Conservation (phyloP, 2,888 invertebrate genomes). For the Pollenia labialis region DNA sequence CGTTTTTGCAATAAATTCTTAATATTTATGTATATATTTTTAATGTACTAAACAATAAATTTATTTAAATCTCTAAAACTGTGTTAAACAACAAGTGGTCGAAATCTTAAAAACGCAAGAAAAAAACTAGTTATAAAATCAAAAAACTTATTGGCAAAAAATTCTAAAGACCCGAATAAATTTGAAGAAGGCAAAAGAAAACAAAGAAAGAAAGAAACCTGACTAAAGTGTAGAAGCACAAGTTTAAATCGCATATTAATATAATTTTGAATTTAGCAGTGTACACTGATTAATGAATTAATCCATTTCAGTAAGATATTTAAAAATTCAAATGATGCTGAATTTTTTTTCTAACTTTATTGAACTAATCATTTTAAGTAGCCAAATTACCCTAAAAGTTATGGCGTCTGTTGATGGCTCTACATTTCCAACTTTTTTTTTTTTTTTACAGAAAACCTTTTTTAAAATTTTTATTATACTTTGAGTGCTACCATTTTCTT, state of each 20-base stretch:
- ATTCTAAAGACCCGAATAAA: background rate
- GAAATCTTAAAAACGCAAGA: conserved; percentile 19
- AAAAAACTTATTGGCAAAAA: conserved; percentile 7
- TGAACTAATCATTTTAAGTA: background rate
- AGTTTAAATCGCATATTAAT: background rate
- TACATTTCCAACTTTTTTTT: conserved; percentile 5
- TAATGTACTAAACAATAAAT: conserved; percentile 37
- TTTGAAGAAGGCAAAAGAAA: background rate
- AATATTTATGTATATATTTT: conserved; percentile 5
- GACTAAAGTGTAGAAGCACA: background rate
- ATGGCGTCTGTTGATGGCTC: background rate
- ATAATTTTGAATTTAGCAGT: background rate
- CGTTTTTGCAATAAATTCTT: conserved; percentile 22
- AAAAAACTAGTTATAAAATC: background rate
- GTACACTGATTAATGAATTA: too few relatives aligned
- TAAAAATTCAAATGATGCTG: background rate
- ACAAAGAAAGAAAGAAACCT: background rate
- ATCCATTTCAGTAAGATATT: too few relatives aligned
- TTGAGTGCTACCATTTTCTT: conserved; percentile 63
- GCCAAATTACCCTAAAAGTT: background rate
- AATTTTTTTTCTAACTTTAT: background rate
- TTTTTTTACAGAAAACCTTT: background rate
- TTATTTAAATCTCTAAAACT: conserved; percentile 33
- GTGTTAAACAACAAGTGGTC: conserved; percentile 51
- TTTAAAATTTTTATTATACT: background rate